Evolutionary conservation across 1,140 invertebrate genomes (phyloP).

Genomic region (Oedothorax gibbosus): DNA sequence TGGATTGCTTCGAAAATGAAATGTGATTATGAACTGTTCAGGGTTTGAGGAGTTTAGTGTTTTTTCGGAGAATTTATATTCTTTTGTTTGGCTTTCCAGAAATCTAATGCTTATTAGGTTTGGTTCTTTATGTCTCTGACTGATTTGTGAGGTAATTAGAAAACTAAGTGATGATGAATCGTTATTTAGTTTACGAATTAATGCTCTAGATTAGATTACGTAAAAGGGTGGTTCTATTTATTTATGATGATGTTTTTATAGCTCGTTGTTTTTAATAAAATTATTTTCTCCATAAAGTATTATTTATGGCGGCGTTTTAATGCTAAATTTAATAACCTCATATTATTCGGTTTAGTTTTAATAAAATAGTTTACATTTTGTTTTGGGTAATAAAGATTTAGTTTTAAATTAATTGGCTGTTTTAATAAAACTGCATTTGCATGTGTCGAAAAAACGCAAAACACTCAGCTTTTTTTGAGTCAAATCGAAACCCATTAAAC

Average conservation of each 20-base stretch:
- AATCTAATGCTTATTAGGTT: neutral
- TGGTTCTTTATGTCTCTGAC: neutral
- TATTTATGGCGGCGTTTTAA: neutral
- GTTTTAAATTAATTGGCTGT: no score
- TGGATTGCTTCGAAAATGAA: slow-evolving; percentile 19
- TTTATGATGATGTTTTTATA: neutral
- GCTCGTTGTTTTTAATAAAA: neutral
- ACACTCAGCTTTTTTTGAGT: no score
- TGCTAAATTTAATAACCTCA: neutral
- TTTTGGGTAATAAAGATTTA: no score
- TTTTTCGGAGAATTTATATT: neutral
- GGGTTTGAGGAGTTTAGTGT: neutral
- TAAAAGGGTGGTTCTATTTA: neutral
- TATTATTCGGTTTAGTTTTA: neutral
- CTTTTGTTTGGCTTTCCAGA: neutral
- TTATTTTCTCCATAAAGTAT: neutral
- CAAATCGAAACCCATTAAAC: no score
- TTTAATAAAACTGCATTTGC: no score
- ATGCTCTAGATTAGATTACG: neutral
- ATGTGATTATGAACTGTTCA: slow-evolving; percentile 22
- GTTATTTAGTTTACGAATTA: slow-evolving; percentile 19
- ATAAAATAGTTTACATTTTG: no score
- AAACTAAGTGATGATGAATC: neutral
- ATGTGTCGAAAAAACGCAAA: no score
- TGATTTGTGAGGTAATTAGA: neutral